phyloP scores from a whole-genome alignment of 2,113 vertebrate species.

The Petroica traversi region DNA sequence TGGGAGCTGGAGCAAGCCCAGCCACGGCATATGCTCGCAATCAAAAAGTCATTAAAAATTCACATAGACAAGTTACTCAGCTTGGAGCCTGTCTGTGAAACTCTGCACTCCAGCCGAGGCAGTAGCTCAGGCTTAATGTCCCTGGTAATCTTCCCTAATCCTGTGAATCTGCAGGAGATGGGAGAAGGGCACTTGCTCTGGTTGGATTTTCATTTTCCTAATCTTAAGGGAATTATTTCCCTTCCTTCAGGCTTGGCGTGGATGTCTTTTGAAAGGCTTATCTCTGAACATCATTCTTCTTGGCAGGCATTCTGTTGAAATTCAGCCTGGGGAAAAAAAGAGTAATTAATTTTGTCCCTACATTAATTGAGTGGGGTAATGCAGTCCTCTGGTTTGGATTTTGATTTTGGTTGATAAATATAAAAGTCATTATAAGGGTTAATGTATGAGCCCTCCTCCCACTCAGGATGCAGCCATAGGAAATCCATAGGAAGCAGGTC shows the following conservation, averaged over 20 bases:
- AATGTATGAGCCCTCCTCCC: not conserved
- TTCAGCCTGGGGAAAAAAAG: no score
- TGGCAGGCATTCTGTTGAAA: not conserved
- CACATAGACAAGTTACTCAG: slow-evolving; percentile 6
- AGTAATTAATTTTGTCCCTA: not conserved
- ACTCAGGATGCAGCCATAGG: not conserved
- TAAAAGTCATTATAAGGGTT: not conserved
- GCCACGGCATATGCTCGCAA: slow-evolving; percentile 18
- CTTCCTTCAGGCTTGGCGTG: not conserved
- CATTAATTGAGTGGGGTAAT: fast-evolving
- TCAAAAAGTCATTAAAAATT: slow-evolving; percentile 62
- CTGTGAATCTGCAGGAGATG: not conserved
- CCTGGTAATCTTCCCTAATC: slow-evolving; percentile 10
- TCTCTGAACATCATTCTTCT: not conserved
- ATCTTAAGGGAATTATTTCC: not conserved
- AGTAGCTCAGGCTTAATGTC: not conserved
- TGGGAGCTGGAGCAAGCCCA: slow-evolving; percentile 46
- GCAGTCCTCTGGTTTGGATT: not conserved
- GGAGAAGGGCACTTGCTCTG: not conserved
- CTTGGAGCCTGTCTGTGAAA: slow-evolving; percentile 15
- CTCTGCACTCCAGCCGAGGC: not conserved
- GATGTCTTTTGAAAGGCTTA: not conserved
- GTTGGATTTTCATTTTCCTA: slow-evolving; percentile 9
- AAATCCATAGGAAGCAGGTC: not conserved
- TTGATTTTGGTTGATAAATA: not conserved